Base-by-base conservation (phyloP, 2,797 vertebrate genomes). In the Myoxocephalus aenaeus region DNA sequence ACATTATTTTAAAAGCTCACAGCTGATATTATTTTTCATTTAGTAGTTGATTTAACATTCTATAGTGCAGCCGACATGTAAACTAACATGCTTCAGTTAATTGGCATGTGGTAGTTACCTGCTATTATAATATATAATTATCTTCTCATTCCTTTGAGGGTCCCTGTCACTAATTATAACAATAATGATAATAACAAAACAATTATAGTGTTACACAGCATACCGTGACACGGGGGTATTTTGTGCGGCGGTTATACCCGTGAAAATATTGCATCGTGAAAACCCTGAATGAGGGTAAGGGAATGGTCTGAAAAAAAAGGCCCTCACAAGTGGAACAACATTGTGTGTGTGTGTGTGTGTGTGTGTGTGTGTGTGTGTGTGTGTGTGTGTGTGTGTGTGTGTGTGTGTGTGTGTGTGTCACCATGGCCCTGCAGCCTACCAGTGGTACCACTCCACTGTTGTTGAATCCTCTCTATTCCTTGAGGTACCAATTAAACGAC, bases 401-500 rank as follows among this genome's bases (percentile, higher is more conserved):
- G 65, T 73, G 69, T 68, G 75, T 63, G 70, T 78, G 67, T 77
- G 72, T 73, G 79, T 32, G 73, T 87, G 87, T 89, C 77, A 81
- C 81, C 67, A 62, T 79, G 84, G 87, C 81, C 89, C 85, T 81
- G 80, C 78, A 89, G 88, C 79, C 84, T 80, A 87, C 67, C 79
- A 77, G 17, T 84, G 77, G 57, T 78, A 80, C 85, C 82, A 77
- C 85, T 87, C 81, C 77, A 80, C 85, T 84, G 89, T 87, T 88
- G 86, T 91, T 92, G 80, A 86, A 77, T 88, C 82, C 82, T 73
- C 44, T 70, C 76, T 93, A 91, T 94, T 95, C 94, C 94, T 94
- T 90, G 81, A 93, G 92, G 94, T 93, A 79, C 88, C 89, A 95
- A 95, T 95, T 94, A 94, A 92, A 91, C 66, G 83, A 83, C 87